Conservation (phyloP, 2,888 invertebrate genomes). For the Leptothorax acervorum region DNA sequence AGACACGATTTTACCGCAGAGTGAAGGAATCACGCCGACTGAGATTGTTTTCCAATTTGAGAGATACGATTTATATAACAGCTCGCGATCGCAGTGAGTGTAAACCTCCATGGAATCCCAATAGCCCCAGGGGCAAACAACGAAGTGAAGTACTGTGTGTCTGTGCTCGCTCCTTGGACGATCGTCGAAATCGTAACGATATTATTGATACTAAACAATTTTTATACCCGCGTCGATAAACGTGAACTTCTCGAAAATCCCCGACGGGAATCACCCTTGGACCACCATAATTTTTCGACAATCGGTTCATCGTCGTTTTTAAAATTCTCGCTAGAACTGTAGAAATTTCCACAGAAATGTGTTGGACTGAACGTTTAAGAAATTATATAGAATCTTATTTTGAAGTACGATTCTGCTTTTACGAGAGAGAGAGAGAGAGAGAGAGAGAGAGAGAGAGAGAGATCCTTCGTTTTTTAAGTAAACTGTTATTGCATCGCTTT, state of each 20-base stretch:
- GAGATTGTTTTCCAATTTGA: slow-evolving; percentile 72
- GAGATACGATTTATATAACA: slow-evolving; percentile 69
- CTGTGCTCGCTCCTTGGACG: slow-evolving; percentile 24
- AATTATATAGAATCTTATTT: not conserved
- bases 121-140: slow-evolving; percentile 52
- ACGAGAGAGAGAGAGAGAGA: no score
- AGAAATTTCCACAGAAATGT: not conserved
- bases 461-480: not conserved
- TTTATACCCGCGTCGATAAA: slow-evolving; percentile 30
- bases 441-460: no score
- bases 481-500: slow-evolving; percentile 12
- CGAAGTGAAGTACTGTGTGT: slow-evolving; percentile 53
- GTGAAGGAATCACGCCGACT: slow-evolving; percentile 58
- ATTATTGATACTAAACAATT: slow-evolving; percentile 58
- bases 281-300: slow-evolving; percentile 18
- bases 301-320: not conserved
- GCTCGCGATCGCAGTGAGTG: slow-evolving; percentile 41
- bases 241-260: not conserved
- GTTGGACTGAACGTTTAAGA: not conserved
- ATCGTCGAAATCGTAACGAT: slow-evolving; percentile 46
- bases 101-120: slow-evolving; percentile 66
- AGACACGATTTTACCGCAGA: slow-evolving; percentile 38
- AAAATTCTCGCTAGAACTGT: not conserved
- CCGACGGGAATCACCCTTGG: not conserved
- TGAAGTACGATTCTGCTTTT: not conserved